Evolutionary conservation across 2,797 vertebrate species (phyloP).

Genomic region (Liasis olivaceus): DNA sequence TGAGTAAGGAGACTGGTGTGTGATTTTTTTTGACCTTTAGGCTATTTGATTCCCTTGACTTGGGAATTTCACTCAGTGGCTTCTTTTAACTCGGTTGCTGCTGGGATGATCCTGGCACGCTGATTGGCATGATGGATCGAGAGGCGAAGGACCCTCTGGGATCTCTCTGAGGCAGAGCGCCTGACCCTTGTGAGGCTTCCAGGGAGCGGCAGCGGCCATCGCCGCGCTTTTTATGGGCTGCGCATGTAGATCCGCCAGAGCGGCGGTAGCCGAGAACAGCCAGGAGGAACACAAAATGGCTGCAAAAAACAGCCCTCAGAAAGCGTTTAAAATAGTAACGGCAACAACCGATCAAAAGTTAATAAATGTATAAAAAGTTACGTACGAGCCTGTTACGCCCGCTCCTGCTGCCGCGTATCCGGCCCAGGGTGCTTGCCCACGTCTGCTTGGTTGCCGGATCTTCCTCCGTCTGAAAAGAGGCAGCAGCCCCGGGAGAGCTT

Average conservation of each 20-base stretch:
- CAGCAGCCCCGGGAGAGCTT: neutral
- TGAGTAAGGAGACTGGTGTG: conserved; percentile 79
- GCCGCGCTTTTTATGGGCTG: neutral
- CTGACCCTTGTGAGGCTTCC: neutral
- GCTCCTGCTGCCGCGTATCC: accelerated
- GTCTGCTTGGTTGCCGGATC: neutral
- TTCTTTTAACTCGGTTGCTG: conserved; percentile 50
- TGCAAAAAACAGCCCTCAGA: neutral
- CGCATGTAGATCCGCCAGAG: neutral
- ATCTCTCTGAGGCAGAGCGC: neutral
- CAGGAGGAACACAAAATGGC: neutral
- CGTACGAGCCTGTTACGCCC: accelerated
- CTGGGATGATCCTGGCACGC: neutral
- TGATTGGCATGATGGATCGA: neutral
- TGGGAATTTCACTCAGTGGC: conserved; percentile 32
- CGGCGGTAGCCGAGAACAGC: neutral
- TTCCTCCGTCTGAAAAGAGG: neutral
- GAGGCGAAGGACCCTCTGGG: neutral
- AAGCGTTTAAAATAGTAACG: neutral
- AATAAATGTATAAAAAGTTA: neutral
- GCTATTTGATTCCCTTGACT: conserved; percentile 56
- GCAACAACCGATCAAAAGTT: neutral
- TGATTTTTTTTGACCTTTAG: conserved; percentile 60
- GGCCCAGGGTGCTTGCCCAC: neutral
- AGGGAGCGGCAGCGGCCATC: neutral